A percentile compares a stretch with the other conserved stretches of the same genome.
These are phyloP conservation scores for Harpagus bidentatus DNA, from an alignment of 2,113 vertebrate genomes.

Conservation along the genomic window DNA sequence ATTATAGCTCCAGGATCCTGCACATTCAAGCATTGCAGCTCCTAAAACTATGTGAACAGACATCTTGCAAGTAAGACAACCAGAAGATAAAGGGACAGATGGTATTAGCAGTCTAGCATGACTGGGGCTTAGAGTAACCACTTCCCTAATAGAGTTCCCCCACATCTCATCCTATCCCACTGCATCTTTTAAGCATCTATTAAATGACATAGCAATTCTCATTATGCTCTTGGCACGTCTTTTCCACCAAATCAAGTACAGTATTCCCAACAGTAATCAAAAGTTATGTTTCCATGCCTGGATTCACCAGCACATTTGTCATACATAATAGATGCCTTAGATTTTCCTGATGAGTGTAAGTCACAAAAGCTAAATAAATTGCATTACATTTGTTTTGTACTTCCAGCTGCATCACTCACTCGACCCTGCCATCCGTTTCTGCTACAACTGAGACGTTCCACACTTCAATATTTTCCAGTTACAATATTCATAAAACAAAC, in stretches of 20 bases:
- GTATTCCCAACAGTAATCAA: background rate
- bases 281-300: background rate
- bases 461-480: background rate
- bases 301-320: background rate
- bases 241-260: background rate
- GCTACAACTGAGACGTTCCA: background rate
- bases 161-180: background rate
- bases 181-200: background rate
- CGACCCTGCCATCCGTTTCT: background rate
- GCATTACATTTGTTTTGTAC: background rate
- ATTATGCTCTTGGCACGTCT: background rate
- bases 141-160: background rate
- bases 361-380: conserved; percentile 17
- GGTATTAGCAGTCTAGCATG: background rate
- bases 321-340: background rate
- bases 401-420: background rate
- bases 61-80: background rate
- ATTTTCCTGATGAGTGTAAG: background rate
- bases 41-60: background rate
- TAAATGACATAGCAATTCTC: background rate
- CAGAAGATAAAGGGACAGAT: background rate
- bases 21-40: background rate
- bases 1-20: background rate
- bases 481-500: background rate
- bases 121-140: background rate